Evolutionary conservation across 2,888 invertebrate species (phyloP), one percentile per base, ranked within the genome.

Genomic region (Aricia artaxerxes): DNA sequence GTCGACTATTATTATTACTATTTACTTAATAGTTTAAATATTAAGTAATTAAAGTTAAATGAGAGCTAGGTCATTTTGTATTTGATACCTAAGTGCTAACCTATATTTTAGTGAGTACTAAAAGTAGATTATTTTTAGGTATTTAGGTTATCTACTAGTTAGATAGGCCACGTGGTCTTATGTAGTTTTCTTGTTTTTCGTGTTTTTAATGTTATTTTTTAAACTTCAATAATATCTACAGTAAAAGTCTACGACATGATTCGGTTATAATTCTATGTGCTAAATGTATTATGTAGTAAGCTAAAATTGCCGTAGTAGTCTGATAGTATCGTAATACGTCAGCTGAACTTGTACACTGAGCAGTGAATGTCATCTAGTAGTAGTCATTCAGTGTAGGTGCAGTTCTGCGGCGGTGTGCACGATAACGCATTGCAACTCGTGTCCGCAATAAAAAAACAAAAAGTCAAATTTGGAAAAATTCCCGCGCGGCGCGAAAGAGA

Each of bases 321-420:
- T 85, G 83, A 82, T 84, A 86, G 85, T 84, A 87, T 89, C 89
- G 88, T 88, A 88, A 87, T 88, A 90, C 91, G 92, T 88, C 87
- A 88, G 86, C 87, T 93, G 92, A 92, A 93, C 93, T 93, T 94
- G 92, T 89, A 90, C 90, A 87, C 92, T 87, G 93, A 93, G 90
- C 90, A 87, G 92, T 87, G 93, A 93, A 93, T 93, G 93, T 93
- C 93, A 93, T 90, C 92, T 91, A 92, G 91, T 84, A 53, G 57
- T 57, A 57, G 57, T 16, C 57, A 78, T 90, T 91, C 93, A 93
- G 92, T 93, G 88, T 88, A 86, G 88, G 83, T 89, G 90, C 90
- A 89, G 90, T 91, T 85, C 88, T 87, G 88, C 88, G 88, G 88
- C 87, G 87, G 92, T 87, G 86, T 88, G 90, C 91, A 91, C 91